Evolutionary conservation across 2,797 vertebrate species (phyloP).

Genomic region (Sebastes itinus): DNA sequence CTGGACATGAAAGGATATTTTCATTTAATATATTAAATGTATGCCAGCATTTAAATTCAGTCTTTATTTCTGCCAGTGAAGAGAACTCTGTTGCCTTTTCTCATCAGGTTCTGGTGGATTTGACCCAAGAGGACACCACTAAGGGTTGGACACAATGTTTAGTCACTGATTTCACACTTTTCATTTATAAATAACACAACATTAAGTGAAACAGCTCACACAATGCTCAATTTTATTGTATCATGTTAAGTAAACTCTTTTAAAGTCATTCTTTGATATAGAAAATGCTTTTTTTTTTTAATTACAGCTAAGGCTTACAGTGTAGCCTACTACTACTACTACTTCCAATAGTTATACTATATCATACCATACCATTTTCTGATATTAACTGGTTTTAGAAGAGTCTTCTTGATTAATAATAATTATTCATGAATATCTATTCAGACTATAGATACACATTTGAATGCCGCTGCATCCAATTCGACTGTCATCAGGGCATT

Average conservation of each 20-base stretch:
- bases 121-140: constrained; percentile 88
- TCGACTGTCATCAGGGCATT: too few relatives aligned
- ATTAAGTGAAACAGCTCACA: not conserved
- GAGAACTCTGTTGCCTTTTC: not conserved
- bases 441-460: not conserved
- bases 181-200: not conserved
- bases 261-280: not conserved
- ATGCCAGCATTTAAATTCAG: not conserved
- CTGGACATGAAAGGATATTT: not conserved
- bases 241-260: not conserved
- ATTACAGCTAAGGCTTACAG: too few relatives aligned
- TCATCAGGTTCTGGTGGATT: constrained; percentile 87
- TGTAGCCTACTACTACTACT: too few relatives aligned
- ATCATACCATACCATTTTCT: too few relatives aligned
- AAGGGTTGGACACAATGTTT: constrained; percentile 95
- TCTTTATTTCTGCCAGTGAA: not conserved
- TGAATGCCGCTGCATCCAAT: not conserved
- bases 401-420: too few relatives aligned
- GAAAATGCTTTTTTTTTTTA: too few relatives aligned
- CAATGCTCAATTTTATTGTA: not conserved
- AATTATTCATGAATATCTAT: not conserved
- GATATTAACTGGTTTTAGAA: too few relatives aligned
- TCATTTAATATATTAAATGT: not conserved
- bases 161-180: constrained; percentile 41
- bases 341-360: too few relatives aligned